Conservation (phyloP, 2,888 invertebrate genomes). For the Noctua janthe region DNA sequence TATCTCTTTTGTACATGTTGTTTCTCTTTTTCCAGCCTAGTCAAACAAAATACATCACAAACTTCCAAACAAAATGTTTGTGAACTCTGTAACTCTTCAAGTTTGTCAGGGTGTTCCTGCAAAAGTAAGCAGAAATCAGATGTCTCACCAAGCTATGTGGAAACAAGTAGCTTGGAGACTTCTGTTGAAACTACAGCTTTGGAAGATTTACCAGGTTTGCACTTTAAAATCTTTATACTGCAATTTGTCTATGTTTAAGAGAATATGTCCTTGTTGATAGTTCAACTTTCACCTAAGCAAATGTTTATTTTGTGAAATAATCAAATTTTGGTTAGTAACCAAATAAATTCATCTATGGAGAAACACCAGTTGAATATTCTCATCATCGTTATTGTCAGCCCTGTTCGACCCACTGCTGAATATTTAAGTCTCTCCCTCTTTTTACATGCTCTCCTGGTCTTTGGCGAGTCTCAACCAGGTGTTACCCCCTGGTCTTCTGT, state of each 20-base stretch:
- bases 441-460: neutral
- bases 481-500: neutral
- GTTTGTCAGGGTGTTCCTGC: conserved; percentile 75
- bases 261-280: conserved; percentile 8
- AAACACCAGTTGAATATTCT: neutral
- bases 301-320: neutral
- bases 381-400: neutral
- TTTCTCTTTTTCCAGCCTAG: conserved; percentile 64
- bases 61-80: conserved; percentile 68
- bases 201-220: conserved; percentile 84
- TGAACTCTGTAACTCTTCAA: conserved; percentile 76
- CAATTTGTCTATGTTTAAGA: neutral
- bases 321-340: neutral
- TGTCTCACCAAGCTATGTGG: conserved; percentile 62
- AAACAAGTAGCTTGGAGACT: conserved; percentile 68
- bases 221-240: neutral
- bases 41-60: conserved; percentile 63
- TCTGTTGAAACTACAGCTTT: conserved; percentile 84
- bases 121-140: conserved; percentile 63
- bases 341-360: neutral
- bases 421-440: neutral
- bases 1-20: conserved; percentile 34
- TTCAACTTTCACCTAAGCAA: conserved; percentile 15
- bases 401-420: neutral
- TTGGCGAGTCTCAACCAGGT: neutral